Percentiles rank a stretch among this genome's conserved stretches.
phyloP scores from a whole-genome alignment of 1,140 invertebrate species.

The Vanessa atalanta region DNA sequence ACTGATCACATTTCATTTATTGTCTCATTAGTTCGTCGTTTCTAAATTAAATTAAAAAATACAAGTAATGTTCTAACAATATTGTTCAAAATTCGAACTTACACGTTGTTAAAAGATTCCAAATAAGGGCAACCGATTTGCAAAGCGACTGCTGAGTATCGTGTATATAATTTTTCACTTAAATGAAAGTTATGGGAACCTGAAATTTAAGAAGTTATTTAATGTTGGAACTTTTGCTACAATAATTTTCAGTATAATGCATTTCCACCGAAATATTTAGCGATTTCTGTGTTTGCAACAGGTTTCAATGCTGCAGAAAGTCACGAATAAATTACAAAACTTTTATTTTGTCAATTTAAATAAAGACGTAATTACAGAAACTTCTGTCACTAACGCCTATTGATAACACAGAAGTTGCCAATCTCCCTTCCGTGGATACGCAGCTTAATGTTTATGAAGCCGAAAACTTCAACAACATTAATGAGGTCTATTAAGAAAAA shows the following conservation, averaged over 20 bases:
- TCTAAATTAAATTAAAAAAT: too few relatives aligned
- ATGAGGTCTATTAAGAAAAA: too few relatives aligned
- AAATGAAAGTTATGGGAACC: constrained; percentile 86
- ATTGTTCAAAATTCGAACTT: constrained; percentile 51
- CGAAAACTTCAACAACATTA: too few relatives aligned
- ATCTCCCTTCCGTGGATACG: too few relatives aligned
- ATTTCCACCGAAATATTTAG: neutral
- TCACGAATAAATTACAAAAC: too few relatives aligned
- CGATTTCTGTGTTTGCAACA: too few relatives aligned
- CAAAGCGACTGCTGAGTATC: constrained; percentile 87
- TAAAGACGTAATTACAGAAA: neutral
- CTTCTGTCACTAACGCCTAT: neutral
- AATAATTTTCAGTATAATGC: neutral
- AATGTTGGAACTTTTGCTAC: neutral
- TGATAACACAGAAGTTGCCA: too few relatives aligned
- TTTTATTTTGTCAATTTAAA: neutral
- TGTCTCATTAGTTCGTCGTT: too few relatives aligned
- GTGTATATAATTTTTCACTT: constrained; percentile 86
- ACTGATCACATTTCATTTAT: too few relatives aligned
- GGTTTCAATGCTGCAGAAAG: too few relatives aligned
- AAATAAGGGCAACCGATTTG: constrained; percentile 86
- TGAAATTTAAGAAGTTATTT: constrained; percentile 41
- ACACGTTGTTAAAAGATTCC: constrained; percentile 86
- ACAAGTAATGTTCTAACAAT: neutral
- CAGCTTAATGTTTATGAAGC: too few relatives aligned